Base-by-base conservation (phyloP, 1,140 invertebrate species). In the Oncopeltus fasciatus region DNA sequence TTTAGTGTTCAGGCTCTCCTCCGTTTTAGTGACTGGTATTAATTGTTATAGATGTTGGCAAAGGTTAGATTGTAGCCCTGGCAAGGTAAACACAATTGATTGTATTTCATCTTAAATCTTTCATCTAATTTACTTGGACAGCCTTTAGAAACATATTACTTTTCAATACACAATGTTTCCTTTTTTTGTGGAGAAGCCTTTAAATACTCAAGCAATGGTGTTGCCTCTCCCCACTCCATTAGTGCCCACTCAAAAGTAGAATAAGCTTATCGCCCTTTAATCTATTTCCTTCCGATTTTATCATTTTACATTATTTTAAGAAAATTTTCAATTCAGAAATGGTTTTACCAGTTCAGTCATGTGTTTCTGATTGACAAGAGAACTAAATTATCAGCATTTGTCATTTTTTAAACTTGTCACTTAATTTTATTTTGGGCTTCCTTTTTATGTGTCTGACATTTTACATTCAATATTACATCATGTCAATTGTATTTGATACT, bases 31-130 rank as follows among this genome's bases (percentile, higher is more conserved):
- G 24, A 43, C 38, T 38, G 33, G 16, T 59, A 28, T 59, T n/a
- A 59, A 43, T 33, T 33, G 33, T 33, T 44, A 26, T 59, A 43
- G 24, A 53, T 53, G 49, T 53, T 53, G 49, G 29, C 31, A 28
- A 62, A 62, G 61, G 61, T 62, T 62, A 62, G 61, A 62, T 62
- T 62, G 57, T 44, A 57, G 29, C 51, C 53, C 53, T 26, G 20
- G 21, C 24, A 57, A 62, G 61, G 61, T 62, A 62, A 62, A 62
- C 33, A 51, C 44, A 47, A 38, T 28, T 53, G 21, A 61, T 53
- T 26, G 49, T 53, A 53, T 53, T 53, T 53, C 49, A 24, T 53
- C 49, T 53, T 26, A 43, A 38, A 59, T 24, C 26, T 59, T 43
- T 59, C 21, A 20, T 43, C 18, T 59, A 43, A 28, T 5, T 14